A percentile compares a stretch with the other conserved stretches of the same genome.
These are phyloP conservation scores for Strigamia transsilvanica DNA, from an alignment of 2,888 invertebrate genomes.

Conservation along the genomic window DNA sequence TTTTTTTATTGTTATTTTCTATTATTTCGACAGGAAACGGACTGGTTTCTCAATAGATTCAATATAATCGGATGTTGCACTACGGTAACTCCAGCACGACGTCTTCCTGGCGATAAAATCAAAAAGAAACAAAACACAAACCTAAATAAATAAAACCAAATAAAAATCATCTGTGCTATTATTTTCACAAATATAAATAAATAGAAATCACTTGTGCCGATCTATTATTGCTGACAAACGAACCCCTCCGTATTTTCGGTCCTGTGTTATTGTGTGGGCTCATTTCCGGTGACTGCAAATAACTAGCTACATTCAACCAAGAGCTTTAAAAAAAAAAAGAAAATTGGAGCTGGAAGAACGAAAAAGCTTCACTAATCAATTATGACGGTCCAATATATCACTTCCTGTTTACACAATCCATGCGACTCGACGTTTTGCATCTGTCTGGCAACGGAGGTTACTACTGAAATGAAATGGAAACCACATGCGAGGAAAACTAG, in stretches of 20 bases:
- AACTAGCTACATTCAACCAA: neutral
- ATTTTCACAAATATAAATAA: too few species aligned
- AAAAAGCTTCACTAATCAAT: neutral
- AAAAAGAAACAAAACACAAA: neutral
- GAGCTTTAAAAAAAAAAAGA: neutral
- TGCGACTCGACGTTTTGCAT: too few species aligned
- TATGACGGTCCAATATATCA: neutral
- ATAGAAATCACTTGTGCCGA: too few species aligned
- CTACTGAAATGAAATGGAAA: too few species aligned
- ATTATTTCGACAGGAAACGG: neutral
- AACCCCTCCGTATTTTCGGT: neutral
- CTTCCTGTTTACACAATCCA: neutral
- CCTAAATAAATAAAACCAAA: neutral
- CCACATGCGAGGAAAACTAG: too few species aligned
- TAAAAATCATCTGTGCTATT: too few species aligned
- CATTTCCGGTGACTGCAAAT: neutral
- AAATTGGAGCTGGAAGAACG: neutral
- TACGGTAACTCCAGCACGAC: neutral
- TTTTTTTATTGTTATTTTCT: too few species aligned
- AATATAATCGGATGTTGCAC: neutral
- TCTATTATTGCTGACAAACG: neutral
- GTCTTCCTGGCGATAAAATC: neutral
- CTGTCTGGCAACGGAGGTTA: too few species aligned
- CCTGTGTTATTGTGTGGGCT: neutral
- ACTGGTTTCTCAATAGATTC: slow-evolving; percentile 1